Evolutionary conservation across 2,797 vertebrate species (phyloP).

Genomic region (Chelon labrosus): DNA sequence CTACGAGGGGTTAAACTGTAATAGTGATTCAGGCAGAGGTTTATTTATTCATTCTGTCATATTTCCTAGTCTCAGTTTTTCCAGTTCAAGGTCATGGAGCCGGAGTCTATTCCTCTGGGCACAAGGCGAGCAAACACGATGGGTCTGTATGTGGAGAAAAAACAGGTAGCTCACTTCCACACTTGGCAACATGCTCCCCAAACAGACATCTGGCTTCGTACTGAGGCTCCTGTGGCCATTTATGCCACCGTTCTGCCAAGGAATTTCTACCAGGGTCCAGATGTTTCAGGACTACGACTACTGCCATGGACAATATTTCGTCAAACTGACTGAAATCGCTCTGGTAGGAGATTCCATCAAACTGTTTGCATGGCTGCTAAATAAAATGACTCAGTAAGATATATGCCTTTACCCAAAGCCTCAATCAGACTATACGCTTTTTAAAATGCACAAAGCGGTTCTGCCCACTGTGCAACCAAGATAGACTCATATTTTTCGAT

Average conservation of each 20-base stretch:
- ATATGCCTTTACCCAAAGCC: no score
- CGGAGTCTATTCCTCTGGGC: slow-evolving; percentile 8
- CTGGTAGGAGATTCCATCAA: no score
- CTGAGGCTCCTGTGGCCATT: slow-evolving; percentile 1
- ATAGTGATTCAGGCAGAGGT: neutral
- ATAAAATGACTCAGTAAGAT: neutral
- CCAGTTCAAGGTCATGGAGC: slow-evolving; percentile 1
- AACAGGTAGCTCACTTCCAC: slow-evolving; percentile 3
- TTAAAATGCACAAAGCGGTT: no score
- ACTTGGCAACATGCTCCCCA: slow-evolving; percentile 13
- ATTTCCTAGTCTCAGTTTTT: slow-evolving; percentile 16
- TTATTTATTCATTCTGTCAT: neutral
- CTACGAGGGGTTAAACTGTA: neutral
- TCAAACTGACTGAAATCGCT: no score
- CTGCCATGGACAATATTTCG: no score
- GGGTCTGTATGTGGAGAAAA: neutral
- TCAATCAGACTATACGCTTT: no score
- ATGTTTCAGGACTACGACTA: neutral
- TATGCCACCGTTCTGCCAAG: slow-evolving; percentile 10
- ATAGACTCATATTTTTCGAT: no score
- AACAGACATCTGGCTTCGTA: slow-evolving; percentile 16
- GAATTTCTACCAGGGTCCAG: neutral
- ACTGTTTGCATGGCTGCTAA: neutral
- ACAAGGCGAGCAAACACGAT: slow-evolving; percentile 2
- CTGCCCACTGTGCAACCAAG: no score